Percentiles rank a stretch among this genome's conserved stretches.
phyloP scores from a whole-genome alignment of 2,888 invertebrate species.

The Eupithecia vulgata region DNA sequence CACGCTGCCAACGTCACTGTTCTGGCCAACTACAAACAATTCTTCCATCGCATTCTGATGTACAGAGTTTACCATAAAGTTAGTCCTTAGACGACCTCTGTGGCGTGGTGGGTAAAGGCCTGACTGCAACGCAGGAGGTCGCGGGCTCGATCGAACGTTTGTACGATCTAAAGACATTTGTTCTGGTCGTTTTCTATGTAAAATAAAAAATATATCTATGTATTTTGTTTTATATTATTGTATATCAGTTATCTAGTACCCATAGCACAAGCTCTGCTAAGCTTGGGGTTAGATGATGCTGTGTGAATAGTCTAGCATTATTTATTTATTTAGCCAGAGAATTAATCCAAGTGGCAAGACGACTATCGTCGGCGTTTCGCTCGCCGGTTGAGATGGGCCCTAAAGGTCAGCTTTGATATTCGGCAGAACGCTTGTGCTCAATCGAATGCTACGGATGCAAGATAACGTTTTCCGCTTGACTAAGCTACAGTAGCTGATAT shows the following conservation, averaged over 20 bases:
- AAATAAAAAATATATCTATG: no score
- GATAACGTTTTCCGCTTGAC: constrained; percentile 19
- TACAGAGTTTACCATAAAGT: not conserved
- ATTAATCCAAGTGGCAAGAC: not conserved
- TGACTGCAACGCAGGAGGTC: no score
- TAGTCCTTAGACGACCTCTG: no score
- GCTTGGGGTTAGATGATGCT: no score
- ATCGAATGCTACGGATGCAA: constrained; percentile 15
- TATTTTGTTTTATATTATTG: no score
- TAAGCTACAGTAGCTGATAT: constrained; percentile 13
- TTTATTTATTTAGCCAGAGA: not conserved
- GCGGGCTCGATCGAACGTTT: no score
- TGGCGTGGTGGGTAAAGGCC: no score
- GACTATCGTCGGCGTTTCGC: not conserved
- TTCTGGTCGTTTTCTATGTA: no score
- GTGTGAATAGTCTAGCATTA: no score
- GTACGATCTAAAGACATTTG: no score
- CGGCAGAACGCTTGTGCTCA: not conserved
- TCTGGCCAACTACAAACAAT: not conserved
- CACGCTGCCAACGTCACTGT: not conserved
- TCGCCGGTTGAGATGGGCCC: not conserved
- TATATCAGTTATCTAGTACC: no score
- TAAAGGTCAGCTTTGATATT: not conserved
- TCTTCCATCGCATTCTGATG: not conserved
- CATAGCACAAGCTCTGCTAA: no score